Evolutionary conservation across 2,113 vertebrate species (phyloP), one percentile per base, ranked within the genome.

Genomic region (Eulacestoma nigropectus): DNA sequence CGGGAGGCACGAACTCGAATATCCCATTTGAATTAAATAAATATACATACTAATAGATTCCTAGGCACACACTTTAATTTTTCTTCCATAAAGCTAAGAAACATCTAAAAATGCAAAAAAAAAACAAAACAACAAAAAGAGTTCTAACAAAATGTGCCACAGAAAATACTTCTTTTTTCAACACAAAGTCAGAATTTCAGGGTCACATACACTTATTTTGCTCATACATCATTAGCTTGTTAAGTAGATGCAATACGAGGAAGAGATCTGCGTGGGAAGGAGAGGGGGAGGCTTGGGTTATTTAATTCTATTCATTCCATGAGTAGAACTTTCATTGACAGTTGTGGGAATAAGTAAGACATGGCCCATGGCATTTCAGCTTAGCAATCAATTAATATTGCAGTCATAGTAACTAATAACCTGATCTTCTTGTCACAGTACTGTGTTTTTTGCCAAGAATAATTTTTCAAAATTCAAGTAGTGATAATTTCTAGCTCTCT

Each of bases 391-490:
- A 89, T 88, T 83, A 95, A 80, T 90, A 91, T 35, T 91, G 39
- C 69, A 95, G 95, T 73, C 68, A 96, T 84, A 95, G 70, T 63
- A 97, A 88, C 60, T 74, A 91, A 93, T 39, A 87, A 77, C 29
- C 65, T 75, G 53, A 77, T 87, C 68, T 84, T 78, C 37, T 84
- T 80, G 89, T 90, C 53, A 75, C 87, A 52, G 60, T 77, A 73
- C 46, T 57, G 12, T 74, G 77, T 13, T 84, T 73, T 62, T 89
- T 73, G 39, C 19, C 79, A 78, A 92, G 50, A 77, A 81, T 57
- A 92, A 57, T 87, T 89, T 50, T 89, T 95, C 74, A 93, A 16
- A 91, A 78, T 63, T 74, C 32, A 84, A 87, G 27, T 20, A 42
- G 32, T 72, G 53, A 79, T 87, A 77, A 86, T 81, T 93, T 93